phyloP scores from a whole-genome alignment of 2,113 vertebrate species.

The Regulus satrapa region DNA sequence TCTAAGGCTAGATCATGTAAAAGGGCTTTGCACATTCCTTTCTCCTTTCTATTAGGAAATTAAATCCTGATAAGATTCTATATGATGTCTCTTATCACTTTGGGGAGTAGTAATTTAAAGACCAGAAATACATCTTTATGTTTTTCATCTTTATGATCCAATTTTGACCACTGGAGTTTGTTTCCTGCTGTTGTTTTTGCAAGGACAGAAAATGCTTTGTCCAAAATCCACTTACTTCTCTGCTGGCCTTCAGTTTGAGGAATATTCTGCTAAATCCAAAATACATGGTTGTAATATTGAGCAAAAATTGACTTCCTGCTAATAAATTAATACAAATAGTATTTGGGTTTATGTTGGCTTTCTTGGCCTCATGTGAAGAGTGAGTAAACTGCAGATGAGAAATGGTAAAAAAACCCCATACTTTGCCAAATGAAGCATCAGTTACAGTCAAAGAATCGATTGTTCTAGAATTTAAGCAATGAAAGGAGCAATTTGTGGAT shows the following conservation, averaged over 20 bases:
- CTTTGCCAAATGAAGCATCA: background rate
- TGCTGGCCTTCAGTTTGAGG: background rate
- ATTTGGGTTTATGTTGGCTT: background rate
- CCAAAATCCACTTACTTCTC: background rate
- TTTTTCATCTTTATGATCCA: constrained; percentile 27
- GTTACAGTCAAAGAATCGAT: background rate
- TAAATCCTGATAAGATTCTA: constrained; percentile 27
- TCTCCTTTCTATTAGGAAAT: constrained; percentile 35
- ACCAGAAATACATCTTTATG: background rate
- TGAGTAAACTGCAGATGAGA: background rate
- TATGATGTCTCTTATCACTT: background rate
- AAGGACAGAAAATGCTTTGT: background rate
- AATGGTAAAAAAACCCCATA: background rate
- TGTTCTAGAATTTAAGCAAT: background rate
- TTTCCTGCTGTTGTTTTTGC: background rate
- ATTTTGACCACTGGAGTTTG: background rate
- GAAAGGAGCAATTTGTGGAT: background rate
- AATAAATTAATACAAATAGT: constrained; percentile 19
- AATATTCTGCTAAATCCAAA: background rate
- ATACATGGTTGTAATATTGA: background rate
- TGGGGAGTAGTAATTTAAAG: background rate
- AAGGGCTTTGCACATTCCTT: background rate
- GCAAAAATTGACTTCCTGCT: background rate
- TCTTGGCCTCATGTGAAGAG: background rate
- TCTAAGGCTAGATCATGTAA: background rate